Conservation (phyloP, 2,113 vertebrate species). For the Raja brachyura region DNA sequence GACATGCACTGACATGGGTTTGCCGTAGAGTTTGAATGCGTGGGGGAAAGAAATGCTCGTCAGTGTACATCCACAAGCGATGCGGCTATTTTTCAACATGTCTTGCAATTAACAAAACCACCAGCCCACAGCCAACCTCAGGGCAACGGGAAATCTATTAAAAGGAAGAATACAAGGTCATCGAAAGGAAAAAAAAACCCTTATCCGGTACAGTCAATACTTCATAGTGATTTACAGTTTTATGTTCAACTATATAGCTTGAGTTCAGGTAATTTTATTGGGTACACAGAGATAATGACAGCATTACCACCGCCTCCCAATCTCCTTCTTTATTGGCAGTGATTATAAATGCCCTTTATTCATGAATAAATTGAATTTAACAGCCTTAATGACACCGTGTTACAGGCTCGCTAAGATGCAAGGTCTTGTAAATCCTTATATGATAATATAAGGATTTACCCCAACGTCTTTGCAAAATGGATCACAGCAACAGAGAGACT, state of each 20-base stretch:
- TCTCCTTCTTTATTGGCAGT: slow-evolving; percentile 34
- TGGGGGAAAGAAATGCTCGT: slow-evolving; percentile 31
- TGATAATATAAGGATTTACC: not conserved
- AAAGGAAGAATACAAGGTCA: slow-evolving; percentile 34
- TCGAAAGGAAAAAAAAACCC: slow-evolving; percentile 15
- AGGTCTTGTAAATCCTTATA: too few species aligned
- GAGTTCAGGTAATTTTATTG: slow-evolving; percentile 38
- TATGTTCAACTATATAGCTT: slow-evolving; percentile 38
- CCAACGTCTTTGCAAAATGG: not conserved
- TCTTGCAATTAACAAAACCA: slow-evolving; percentile 37
- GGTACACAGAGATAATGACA: slow-evolving; percentile 37
- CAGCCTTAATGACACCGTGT: slow-evolving; percentile 36
- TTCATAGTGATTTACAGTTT: slow-evolving; percentile 35
- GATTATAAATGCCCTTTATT: slow-evolving; percentile 37
- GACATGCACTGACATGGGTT: slow-evolving; percentile 35
- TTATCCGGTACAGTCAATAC: slow-evolving; percentile 30
- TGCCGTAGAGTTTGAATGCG: slow-evolving; percentile 21
- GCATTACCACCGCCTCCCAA: slow-evolving; percentile 25
- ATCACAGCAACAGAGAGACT: not conserved
- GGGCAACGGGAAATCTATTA: slow-evolving; percentile 37
- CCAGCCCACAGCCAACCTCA: slow-evolving; percentile 37
- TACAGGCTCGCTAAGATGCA: slow-evolving; percentile 13
- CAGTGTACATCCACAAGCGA: slow-evolving; percentile 33
- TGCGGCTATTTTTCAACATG: slow-evolving; percentile 36
- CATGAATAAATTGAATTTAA: slow-evolving; percentile 39